Evolutionary conservation across 1,140 invertebrate species (phyloP).

Genomic region (Microplitis demolitor): DNA sequence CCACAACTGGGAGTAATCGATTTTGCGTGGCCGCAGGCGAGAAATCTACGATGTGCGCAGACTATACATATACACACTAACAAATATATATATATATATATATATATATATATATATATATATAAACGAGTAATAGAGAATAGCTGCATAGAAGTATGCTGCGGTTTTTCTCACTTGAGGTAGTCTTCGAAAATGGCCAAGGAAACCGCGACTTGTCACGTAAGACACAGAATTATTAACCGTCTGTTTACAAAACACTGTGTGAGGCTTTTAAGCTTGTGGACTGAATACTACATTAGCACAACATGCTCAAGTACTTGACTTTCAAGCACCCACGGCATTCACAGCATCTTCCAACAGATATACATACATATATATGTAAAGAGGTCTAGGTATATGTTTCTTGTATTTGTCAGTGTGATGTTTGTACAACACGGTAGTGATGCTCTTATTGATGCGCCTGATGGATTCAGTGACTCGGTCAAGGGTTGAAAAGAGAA

Average conservation of each 20-base stretch:
- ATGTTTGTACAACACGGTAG: too few relatives aligned
- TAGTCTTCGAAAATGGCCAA: background rate
- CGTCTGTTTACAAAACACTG: constrained; percentile 4
- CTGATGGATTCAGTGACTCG: too few relatives aligned
- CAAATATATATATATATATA: background rate
- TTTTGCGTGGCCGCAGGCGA: background rate
- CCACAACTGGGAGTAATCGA: constrained; percentile 8
- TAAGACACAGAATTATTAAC: constrained; percentile 14
- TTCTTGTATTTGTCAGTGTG: too few relatives aligned
- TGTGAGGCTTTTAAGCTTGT: constrained; percentile 1
- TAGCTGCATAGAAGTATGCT: background rate
- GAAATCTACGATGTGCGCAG: background rate
- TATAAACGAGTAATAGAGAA: background rate
- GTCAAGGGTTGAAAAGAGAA: too few relatives aligned
- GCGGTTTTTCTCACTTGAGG: background rate
- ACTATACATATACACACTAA: too few relatives aligned
- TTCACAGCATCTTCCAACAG: too few relatives aligned
- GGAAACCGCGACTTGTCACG: background rate
- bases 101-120: too few relatives aligned
- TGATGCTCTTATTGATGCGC: too few relatives aligned
- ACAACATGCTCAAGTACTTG: constrained; percentile 9
- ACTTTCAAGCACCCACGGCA: background rate
- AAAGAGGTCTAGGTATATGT: too few relatives aligned
- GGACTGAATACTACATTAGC: constrained; percentile 18
- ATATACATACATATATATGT: too few relatives aligned